phyloP scores from a whole-genome alignment of 2,797 vertebrate genomes.

The Enteromius viviparus region DNA sequence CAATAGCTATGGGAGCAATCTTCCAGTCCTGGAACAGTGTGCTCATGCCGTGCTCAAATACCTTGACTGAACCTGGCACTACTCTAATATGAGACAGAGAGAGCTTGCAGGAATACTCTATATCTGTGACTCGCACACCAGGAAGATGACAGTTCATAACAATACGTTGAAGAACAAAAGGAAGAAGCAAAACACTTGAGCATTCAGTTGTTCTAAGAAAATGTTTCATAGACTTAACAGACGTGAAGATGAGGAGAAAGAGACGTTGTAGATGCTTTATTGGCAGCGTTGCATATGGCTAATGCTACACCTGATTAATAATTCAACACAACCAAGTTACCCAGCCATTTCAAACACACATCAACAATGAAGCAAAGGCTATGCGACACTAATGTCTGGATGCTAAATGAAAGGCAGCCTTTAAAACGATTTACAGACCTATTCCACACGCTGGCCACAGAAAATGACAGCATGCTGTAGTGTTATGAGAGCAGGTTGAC shows the following conservation, averaged over 20 bases:
- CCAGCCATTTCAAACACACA: slow-evolving; percentile 18
- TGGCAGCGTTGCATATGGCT: slow-evolving; percentile 14
- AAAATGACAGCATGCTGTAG: slow-evolving; percentile 11
- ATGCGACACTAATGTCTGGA: slow-evolving; percentile 35
- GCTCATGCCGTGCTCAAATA: slow-evolving; percentile 53
- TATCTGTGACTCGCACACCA: slow-evolving; percentile 12
- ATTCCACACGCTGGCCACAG: slow-evolving; percentile 19
- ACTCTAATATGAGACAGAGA: slow-evolving; percentile 35
- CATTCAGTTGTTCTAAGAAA: neutral
- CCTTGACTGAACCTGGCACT: slow-evolving; percentile 55
- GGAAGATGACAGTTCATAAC: slow-evolving; percentile 4
- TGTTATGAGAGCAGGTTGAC: slow-evolving; percentile 22
- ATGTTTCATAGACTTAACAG: neutral
- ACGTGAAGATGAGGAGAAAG: neutral
- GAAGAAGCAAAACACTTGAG: neutral
- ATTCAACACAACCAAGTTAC: slow-evolving; percentile 30
- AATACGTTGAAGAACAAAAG: neutral
- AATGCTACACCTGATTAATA: slow-evolving; percentile 41
- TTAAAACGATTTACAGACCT: slow-evolving; percentile 42
- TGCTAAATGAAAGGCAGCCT: slow-evolving; percentile 28
- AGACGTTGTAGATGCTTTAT: slow-evolving; percentile 4
- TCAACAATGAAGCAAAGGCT: slow-evolving; percentile 31
- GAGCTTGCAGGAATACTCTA: slow-evolving; percentile 3
- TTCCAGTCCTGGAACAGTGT: slow-evolving; percentile 50
- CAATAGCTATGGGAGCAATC: slow-evolving; percentile 48